A percentile compares a stretch with the other conserved stretches of the same genome.
Evolutionary conservation across 2,113 vertebrate genomes (phyloP).

Genomic region (Coturnix japonica): DNA sequence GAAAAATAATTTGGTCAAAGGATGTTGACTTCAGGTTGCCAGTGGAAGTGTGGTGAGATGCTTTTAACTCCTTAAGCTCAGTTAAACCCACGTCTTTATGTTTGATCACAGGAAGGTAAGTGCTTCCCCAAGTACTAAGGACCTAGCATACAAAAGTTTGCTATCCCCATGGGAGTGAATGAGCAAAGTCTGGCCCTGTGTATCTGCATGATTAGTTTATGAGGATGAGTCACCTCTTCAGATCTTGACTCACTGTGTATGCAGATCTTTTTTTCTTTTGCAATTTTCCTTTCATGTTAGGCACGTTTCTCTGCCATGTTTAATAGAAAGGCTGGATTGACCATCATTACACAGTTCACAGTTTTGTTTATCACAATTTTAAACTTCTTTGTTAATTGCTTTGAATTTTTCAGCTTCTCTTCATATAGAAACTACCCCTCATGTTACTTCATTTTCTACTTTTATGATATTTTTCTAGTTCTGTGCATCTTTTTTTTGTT

Average conservation of each 20-base stretch:
- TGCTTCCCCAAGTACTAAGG: not conserved
- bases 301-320: not conserved
- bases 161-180: not conserved
- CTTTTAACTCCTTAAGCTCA: not conserved
- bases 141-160: not conserved
- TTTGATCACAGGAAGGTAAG: not conserved
- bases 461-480: not conserved
- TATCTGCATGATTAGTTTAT: not conserved
- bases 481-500: not conserved
- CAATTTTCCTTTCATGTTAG: not conserved
- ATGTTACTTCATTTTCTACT: not conserved
- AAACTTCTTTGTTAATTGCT: not conserved
- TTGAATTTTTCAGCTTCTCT: not conserved
- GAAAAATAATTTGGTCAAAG: constrained; percentile 34
- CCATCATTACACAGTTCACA: not conserved
- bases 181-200: not conserved
- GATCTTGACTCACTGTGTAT: not conserved
- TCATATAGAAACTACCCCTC: not conserved
- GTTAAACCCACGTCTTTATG: not conserved
- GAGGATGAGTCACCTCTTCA: constrained; percentile 10
- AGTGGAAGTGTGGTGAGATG: not conserved
- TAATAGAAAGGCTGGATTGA: not conserved
- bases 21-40: constrained; percentile 8
- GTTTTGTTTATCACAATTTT: not conserved
- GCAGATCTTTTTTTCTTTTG: not conserved